phyloP scores from a whole-genome alignment of 2,888 invertebrate genomes.

The Deladenus siricidicola region DNA sequence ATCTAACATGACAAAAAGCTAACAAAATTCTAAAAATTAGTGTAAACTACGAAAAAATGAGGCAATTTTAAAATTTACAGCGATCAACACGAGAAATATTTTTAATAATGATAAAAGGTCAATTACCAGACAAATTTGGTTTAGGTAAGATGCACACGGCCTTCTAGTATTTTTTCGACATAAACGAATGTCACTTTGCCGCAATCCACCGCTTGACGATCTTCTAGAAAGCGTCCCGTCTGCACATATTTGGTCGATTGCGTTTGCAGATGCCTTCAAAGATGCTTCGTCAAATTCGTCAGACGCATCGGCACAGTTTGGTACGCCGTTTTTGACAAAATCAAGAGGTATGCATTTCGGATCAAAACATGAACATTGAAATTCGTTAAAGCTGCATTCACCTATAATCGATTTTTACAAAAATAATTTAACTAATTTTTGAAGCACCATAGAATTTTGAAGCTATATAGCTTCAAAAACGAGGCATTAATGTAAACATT shows the following conservation, averaged over 20 bases:
- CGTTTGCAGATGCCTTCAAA: not conserved
- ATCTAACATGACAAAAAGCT: too few species aligned
- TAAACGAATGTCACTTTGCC: not conserved
- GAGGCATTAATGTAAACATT: too few species aligned
- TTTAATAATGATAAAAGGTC: too few species aligned
- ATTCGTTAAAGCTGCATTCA: not conserved
- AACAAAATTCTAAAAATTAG: too few species aligned
- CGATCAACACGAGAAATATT: too few species aligned
- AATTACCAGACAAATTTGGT: slow-evolving; percentile 5
- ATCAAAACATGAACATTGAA: not conserved
- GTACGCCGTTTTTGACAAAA: slow-evolving; percentile 42
- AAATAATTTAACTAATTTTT: too few species aligned
- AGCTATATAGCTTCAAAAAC: too few species aligned
- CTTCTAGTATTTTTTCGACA: not conserved
- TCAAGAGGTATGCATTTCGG: slow-evolving; percentile 9
- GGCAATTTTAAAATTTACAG: too few species aligned
- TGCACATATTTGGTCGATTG: slow-evolving; percentile 43
- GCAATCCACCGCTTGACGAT: not conserved
- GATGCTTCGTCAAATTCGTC: slow-evolving; percentile 34
- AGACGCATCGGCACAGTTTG: slow-evolving; percentile 46
- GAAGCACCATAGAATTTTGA: too few species aligned
- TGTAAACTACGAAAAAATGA: too few species aligned
- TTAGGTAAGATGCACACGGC: not conserved
- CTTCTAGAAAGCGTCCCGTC: slow-evolving; percentile 53
- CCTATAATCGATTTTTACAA: too few species aligned